phyloP scores from a whole-genome alignment of 2,797 vertebrate species.

The Rhyacichthys aspro region DNA sequence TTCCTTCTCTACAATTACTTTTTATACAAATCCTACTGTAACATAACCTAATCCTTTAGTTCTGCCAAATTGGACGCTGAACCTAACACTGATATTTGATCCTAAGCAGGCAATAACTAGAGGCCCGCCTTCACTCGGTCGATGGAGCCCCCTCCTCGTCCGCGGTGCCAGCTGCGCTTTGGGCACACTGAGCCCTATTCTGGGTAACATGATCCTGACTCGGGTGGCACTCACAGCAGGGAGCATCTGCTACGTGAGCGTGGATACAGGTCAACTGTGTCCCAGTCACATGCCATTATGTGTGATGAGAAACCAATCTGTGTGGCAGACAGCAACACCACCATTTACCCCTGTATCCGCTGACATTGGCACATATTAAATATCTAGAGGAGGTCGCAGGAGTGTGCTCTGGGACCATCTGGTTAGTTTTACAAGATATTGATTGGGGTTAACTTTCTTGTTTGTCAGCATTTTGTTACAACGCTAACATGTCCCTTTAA shows the following conservation, averaged over 20 bases:
- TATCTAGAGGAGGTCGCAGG: constrained; percentile 44
- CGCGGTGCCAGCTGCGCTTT: constrained; percentile 67
- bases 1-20: constrained; percentile 14
- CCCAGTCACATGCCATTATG: constrained; percentile 66
- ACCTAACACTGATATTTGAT: constrained; percentile 46
- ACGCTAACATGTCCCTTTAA: constrained; percentile 24
- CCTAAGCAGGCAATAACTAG: constrained; percentile 22
- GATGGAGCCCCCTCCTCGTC: constrained; percentile 15
- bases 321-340: too few species aligned
- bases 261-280: constrained; percentile 64
- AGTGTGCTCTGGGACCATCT: constrained; percentile 34
- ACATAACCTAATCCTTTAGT: constrained; percentile 22
- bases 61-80: constrained; percentile 8
- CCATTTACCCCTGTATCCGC: constrained; percentile 36
- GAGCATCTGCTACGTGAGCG: constrained; percentile 73
- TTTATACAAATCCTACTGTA: constrained; percentile 19
- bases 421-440: constrained; percentile 27
- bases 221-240: constrained; percentile 57
- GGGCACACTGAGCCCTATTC: constrained; percentile 49
- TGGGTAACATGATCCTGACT: constrained; percentile 64
- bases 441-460: constrained; percentile 36
- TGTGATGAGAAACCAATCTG: constrained; percentile 40
- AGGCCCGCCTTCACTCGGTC: constrained; percentile 17
- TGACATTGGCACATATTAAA: constrained; percentile 49
- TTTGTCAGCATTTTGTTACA: constrained; percentile 61